phyloP scores from a whole-genome alignment of 2,113 vertebrate species.

The Sylvietta virens region DNA sequence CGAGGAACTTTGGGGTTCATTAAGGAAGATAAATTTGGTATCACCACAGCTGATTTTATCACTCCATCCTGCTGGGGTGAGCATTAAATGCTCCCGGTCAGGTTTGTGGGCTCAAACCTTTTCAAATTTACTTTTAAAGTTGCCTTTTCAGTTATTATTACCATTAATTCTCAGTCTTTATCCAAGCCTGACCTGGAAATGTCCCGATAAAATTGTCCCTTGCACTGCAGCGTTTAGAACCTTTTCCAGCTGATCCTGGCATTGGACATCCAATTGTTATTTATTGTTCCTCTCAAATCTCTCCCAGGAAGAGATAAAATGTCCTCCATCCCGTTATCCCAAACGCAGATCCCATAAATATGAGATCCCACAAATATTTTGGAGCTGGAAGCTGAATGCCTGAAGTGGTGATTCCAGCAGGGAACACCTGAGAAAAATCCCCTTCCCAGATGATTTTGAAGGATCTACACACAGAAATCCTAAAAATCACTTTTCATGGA shows the following conservation, averaged over 20 bases:
- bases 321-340: neutral
- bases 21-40: neutral
- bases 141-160: neutral
- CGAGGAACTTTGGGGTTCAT: neutral
- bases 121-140: neutral
- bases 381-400: neutral
- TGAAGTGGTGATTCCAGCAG: neutral
- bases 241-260: neutral
- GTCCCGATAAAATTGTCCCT: neutral
- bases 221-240: neutral
- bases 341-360: neutral
- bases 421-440: neutral
- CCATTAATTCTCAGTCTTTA: neutral
- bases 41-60: neutral
- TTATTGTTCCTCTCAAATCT: neutral
- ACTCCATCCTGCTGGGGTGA: neutral
- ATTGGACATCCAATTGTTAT: neutral
- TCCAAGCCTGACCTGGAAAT: neutral
- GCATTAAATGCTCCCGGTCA: neutral
- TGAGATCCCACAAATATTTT: neutral
- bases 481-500: neutral
- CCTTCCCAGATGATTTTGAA: neutral
- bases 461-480: rapidly evolving
- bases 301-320: neutral
- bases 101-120: neutral